A percentile compares a stretch with the other conserved stretches of the same genome.
Conservation (phyloP, 2,888 invertebrate genomes). For the Eurytoma adleriae region DNA sequence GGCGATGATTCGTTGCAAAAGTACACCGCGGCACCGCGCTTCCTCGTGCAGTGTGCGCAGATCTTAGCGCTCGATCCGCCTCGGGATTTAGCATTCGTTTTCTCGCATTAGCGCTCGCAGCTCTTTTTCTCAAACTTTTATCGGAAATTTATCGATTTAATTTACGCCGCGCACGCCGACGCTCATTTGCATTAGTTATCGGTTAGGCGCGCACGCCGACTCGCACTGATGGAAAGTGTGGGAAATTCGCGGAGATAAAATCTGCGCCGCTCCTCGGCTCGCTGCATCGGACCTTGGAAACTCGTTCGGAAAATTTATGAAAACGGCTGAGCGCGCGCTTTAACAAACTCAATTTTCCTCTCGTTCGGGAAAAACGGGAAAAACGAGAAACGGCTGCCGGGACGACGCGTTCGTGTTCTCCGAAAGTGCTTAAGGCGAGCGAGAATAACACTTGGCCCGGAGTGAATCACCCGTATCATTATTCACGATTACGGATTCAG, state of each 20-base stretch:
- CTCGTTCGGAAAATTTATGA: background rate
- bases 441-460: too few relatives aligned
- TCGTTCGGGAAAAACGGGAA: background rate
- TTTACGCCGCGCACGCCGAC: slow-evolving; percentile 13
- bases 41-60: background rate
- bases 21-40: background rate
- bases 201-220: background rate
- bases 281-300: background rate
- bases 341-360: slow-evolving; percentile 1
- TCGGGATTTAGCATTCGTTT: slow-evolving; percentile 19
- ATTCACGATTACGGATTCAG: background rate
- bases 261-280: slow-evolving; percentile 1
- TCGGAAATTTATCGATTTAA: slow-evolving; percentile 24
- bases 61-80: background rate
- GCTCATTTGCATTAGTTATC: slow-evolving; percentile 37
- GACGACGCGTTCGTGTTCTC: too few relatives aligned
- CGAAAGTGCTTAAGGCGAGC: too few relatives aligned
- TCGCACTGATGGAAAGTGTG: slow-evolving; percentile 28
- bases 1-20: slow-evolving; percentile 12
- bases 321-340: background rate
- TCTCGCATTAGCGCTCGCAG: background rate
- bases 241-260: slow-evolving; percentile 25
- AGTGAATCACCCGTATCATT: background rate
- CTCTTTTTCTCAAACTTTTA: background rate
- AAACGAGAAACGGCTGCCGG: too few relatives aligned